Conservation (phyloP, 2,888 invertebrate species). For the Furcula furcula region DNA sequence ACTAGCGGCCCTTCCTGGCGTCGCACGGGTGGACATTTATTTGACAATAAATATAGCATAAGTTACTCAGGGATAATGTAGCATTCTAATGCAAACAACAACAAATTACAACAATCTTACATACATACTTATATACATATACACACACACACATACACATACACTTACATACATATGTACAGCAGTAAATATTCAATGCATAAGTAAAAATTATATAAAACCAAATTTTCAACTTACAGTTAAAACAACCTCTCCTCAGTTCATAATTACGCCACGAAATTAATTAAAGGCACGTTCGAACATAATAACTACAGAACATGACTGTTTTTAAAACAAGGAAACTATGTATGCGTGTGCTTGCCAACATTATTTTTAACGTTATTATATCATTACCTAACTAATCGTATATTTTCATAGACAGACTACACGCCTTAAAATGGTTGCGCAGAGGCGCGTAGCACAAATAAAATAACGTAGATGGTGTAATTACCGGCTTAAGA, state of each 20-base stretch:
- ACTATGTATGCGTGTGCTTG: constrained; percentile 34
- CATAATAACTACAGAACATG: constrained; percentile 28
- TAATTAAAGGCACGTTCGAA: constrained; percentile 26
- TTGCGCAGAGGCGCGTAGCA: background rate
- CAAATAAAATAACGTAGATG: background rate
- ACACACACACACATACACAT: too few species aligned
- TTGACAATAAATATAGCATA: too few species aligned
- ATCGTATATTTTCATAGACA: constrained; percentile 2
- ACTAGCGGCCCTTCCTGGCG: too few species aligned
- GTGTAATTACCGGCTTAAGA: too few species aligned
- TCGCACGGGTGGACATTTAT: too few species aligned
- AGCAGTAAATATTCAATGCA: too few species aligned
- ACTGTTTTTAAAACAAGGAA: constrained; percentile 42
- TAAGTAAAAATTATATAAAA: background rate
- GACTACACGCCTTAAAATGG: background rate
- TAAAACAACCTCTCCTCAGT: constrained; percentile 3
- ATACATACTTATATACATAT: too few species aligned
- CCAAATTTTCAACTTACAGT: background rate
- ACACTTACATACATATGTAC: too few species aligned
- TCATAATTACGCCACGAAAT: constrained; percentile 18
- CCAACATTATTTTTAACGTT: constrained; percentile 31
- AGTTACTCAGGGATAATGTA: too few species aligned
- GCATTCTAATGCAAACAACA: too few species aligned
- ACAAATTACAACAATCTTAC: too few species aligned
- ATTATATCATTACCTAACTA: constrained; percentile 27